phyloP scores from a whole-genome alignment of 2,888 invertebrate species.

The Campoletis raptor region DNA sequence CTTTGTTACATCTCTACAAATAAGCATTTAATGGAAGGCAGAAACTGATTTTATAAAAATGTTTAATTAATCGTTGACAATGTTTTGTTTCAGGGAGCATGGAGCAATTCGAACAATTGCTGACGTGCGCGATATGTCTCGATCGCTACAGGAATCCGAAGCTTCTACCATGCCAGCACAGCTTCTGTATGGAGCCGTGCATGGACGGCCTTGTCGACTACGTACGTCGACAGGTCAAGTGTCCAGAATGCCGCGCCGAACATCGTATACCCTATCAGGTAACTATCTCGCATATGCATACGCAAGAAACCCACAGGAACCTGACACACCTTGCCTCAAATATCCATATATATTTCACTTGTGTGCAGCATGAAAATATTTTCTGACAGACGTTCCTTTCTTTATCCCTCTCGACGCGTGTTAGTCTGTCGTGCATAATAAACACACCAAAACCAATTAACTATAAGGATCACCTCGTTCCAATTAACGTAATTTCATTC shows the following conservation, averaged over 20 bases:
- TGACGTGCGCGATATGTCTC: constrained; percentile 99
- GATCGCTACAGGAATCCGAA: constrained; percentile 99
- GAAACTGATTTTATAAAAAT: background rate
- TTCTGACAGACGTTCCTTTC: constrained; percentile 28
- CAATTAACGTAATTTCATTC: background rate
- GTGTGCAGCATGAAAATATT: background rate
- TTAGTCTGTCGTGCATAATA: constrained; percentile 42
- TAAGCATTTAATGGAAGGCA: background rate
- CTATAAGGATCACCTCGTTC: background rate
- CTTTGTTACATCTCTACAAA: background rate
- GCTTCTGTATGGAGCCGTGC: constrained; percentile 99
- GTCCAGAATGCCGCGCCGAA: constrained; percentile 99
- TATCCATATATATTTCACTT: background rate
- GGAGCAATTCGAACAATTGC: constrained; percentile 98
- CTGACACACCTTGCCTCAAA: background rate
- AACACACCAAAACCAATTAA: constrained; percentile 45
- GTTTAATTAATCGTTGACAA: constrained; percentile 36
- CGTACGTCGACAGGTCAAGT: constrained; percentile 97
- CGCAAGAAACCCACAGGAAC: constrained; percentile 11
- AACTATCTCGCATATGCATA: constrained; percentile 83
- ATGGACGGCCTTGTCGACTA: constrained; percentile 98
- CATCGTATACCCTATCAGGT: constrained; percentile 98
- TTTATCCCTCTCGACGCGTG: constrained; percentile 47
- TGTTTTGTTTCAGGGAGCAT: constrained; percentile 86
- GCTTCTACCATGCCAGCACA: constrained; percentile 99